Evolutionary conservation across 2,113 vertebrate species (phyloP).

Genomic region (Bubo blakistoni): DNA sequence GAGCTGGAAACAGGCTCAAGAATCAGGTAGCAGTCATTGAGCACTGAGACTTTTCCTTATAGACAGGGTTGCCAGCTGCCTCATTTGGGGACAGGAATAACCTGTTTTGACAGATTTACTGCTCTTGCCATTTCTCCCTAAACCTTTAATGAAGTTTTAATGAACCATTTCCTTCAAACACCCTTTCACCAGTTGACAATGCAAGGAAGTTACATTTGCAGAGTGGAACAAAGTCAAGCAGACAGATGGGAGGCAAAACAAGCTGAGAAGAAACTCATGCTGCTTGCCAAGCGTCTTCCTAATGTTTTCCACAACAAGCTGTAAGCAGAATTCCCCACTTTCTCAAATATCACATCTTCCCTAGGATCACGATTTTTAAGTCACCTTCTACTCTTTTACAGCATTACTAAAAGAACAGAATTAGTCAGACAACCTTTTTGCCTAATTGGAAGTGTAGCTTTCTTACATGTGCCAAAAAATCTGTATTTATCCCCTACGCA

Average conservation of each 20-base stretch:
- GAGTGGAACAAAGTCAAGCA: conserved; percentile 45
- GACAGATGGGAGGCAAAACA: conserved; percentile 52
- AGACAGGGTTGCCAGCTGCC: not conserved
- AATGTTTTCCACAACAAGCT: conserved; percentile 26
- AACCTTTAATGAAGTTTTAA: conserved; percentile 43
- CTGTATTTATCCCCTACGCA: not conserved
- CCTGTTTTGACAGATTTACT: conserved; percentile 48
- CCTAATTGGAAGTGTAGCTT: not conserved
- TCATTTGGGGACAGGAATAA: conserved; percentile 33
- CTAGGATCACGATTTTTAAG: not conserved
- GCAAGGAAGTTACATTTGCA: conserved; percentile 51
- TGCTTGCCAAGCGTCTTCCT: conserved; percentile 40
- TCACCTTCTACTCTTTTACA: not conserved
- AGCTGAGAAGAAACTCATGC: conserved; percentile 5
- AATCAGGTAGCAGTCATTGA: not conserved
- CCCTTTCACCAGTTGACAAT: conserved; percentile 40
- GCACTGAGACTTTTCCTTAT: not conserved
- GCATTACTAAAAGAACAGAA: not conserved
- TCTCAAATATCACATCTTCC: not conserved
- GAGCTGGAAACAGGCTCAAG: not conserved
- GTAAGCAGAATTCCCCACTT: not conserved
- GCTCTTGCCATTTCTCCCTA: conserved; percentile 9
- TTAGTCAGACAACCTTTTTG: conserved; percentile 13
- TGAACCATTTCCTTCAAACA: conserved; percentile 55
- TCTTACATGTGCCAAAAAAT: not conserved